Evolutionary conservation across 2,113 vertebrate genomes (phyloP), one percentile per base, ranked within the genome.

Genomic region (Rattus rattus): DNA sequence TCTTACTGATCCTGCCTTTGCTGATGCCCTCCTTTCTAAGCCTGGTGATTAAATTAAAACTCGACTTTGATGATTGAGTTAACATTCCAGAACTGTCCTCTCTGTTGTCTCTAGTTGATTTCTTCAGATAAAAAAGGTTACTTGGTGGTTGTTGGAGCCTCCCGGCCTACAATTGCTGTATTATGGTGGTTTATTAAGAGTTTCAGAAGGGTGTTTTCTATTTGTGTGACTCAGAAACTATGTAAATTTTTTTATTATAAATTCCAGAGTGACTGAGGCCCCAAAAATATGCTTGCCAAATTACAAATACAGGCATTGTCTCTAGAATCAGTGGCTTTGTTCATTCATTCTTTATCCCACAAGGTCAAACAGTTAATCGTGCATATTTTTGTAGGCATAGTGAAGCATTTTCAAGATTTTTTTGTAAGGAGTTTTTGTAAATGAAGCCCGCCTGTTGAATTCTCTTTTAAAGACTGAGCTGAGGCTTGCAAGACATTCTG

Each of bases 371-470:
- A 95, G 95, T 96, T 75, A 96, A 19, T 96, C n/a, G 52, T 94
- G 97, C 96, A 97, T 97, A 97, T 97, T 98, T 98, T 95, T 95
- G 96, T 97, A 96, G 96, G 91, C 96, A 96, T 84, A 80, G 14
- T 69, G 83, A 96, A 93, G 87, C 69, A 94, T 96, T 96, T 97
- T 96, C 77, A 95, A 80, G 94, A 95, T 90, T 97, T 96, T 63
- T 96, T 93, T 98, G 83, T 98, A 91, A 98, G 94, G 94, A 87
- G 94, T 91, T 97, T 95, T 97, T 98, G 96, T 98, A 97, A 98
- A 92, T 90, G 94, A 93, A 94, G 86, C 61, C 47, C 80, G 95
- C 36, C 91, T 98, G 89, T 79, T 73, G 49, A 79, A 91, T 76
- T 94, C 89, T 96, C 72, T 91, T 94, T 22, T 2, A 52, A 96